Percentiles rank a stretch among this genome's conserved stretches.
Conservation (phyloP, 1,140 invertebrate species). For the Ceratosolen solmsi region DNA sequence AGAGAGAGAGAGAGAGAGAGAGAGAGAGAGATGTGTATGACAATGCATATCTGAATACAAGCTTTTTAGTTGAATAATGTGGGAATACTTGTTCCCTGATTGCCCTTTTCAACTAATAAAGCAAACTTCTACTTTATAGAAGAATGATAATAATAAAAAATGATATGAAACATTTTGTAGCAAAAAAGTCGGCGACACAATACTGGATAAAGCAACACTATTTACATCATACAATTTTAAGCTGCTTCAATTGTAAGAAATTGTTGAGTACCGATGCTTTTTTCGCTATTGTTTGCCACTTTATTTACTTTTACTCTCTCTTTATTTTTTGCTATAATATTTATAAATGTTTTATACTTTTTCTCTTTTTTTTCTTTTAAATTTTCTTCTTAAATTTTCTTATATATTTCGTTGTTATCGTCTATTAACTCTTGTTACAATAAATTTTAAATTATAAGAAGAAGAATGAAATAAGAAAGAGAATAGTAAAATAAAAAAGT, state of each 20-base stretch:
- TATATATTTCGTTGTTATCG: constrained; percentile 7
- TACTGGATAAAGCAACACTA: not conserved
- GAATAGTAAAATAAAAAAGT: not conserved
- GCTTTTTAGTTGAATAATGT: constrained; percentile 60
- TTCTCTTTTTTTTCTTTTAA: not conserved
- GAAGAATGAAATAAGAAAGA: not conserved
- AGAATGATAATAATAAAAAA: constrained; percentile 42
- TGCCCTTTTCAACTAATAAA: constrained; percentile 50
- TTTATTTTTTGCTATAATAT: not conserved
- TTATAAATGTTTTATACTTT: too few relatives aligned
- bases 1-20: constrained; percentile 39
- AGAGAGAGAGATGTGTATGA: constrained; percentile 59
- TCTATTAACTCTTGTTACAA: constrained; percentile 36
- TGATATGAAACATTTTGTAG: constrained; percentile 44
- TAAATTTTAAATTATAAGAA: constrained; percentile 24
- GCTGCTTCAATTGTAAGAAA: constrained; percentile 66
- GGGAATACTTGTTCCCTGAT: constrained; percentile 55
- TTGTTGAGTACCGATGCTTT: constrained; percentile 48
- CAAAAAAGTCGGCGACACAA: constrained; percentile 13
- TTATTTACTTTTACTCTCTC: not conserved
- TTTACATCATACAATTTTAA: constrained; percentile 61
- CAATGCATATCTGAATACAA: constrained; percentile 64
- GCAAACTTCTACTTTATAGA: constrained; percentile 28
- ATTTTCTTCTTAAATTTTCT: constrained; percentile 22
- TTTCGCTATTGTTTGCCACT: constrained; percentile 19